Percentiles rank a stretch among this genome's conserved stretches.
Conservation (phyloP, 1,140 invertebrate genomes). For the Sitodiplosis mosellana region DNA sequence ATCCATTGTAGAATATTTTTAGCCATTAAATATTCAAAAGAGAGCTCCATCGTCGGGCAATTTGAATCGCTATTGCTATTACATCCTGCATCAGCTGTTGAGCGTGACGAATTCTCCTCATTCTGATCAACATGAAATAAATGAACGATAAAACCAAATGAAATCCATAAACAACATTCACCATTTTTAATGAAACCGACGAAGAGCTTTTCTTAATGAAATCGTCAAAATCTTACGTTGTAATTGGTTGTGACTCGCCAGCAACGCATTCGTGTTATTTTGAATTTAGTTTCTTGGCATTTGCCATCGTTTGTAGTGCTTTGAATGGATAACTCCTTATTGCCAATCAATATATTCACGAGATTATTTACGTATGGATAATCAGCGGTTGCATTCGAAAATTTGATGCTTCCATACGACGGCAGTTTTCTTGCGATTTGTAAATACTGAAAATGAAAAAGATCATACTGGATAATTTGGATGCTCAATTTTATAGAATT, state of each 20-base stretch:
- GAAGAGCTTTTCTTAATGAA: too few species aligned
- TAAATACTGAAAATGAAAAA: slow-evolving; percentile 49
- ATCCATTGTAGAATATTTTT: slow-evolving; percentile 87
- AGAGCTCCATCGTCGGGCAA: slow-evolving; percentile 48
- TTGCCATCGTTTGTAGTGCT: slow-evolving; percentile 26
- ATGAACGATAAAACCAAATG: background rate
- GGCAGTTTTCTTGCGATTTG: slow-evolving; percentile 59
- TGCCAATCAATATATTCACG: slow-evolving; percentile 53
- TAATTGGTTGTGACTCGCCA: slow-evolving; percentile 87
- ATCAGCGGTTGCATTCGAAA: slow-evolving; percentile 29
- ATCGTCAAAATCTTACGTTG: too few species aligned
- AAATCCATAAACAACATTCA: slow-evolving; percentile 5
- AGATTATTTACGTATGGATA: slow-evolving; percentile 50
- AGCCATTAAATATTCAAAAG: slow-evolving; percentile 90
- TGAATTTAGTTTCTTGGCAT: slow-evolving; percentile 62
- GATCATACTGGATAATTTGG: too few species aligned
- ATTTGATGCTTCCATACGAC: slow-evolving; percentile 74
- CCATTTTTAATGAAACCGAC: too few species aligned
- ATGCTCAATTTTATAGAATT: too few species aligned
- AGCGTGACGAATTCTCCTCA: slow-evolving; percentile 2
- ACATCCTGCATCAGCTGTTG: slow-evolving; percentile 11
- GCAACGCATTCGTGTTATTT: slow-evolving; percentile 87
- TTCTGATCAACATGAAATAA: slow-evolving; percentile 3
- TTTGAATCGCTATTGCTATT: background rate
- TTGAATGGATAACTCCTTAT: slow-evolving; percentile 57